Evolutionary conservation across 2,888 invertebrate species (phyloP), one percentile per base, ranked within the genome.

Genomic region (Chrysodeixis includens): DNA sequence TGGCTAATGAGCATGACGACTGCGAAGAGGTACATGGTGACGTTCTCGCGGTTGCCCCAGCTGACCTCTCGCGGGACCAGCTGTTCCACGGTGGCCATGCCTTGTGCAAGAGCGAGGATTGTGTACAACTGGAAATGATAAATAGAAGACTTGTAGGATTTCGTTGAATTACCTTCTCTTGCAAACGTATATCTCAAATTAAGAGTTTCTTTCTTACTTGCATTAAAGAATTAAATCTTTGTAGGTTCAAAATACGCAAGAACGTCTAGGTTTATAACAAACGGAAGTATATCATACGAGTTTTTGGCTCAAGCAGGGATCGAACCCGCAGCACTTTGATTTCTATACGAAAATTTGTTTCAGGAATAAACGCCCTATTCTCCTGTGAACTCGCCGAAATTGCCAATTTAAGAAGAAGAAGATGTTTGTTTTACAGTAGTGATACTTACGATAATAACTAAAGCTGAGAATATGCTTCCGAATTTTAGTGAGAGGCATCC

Each of bases 401-500:
- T 9, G 9, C 7, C 8, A 30, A 1, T 30, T 6, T 30, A 30
- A 35, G 9, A 10, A 14, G 12, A 12, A 3, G 2, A 35, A 12
- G 2, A 12, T 2, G 12, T 12, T 10, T 35, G 2, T 2, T 12
- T 1, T n/a, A n/a, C n/a, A n/a, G 1, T 20, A 61, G 0, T 22
- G 16, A 30, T 79, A 93, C 94, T 93, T 79, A 95, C 94, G 65
- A 94, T 93, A 5, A 89, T 71, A 40, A 91, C 69, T 16, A 94
- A 78, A 0, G 88, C 93, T 1, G 94, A 88, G 20, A 94, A 62
- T n/a, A 94, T 76, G 54, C 89, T 85, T 12, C 93, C 93, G 46
- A 92, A 84, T 71, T 90, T 93, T 4, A 95, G 83, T 0, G 94
- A 93, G 14, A 94, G 84, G 56, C 95, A 93, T 10, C 83, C 91